A percentile compares a stretch with the other conserved stretches of the same genome.
Conservation (phyloP, 2,888 invertebrate genomes). For the Adela reaumurella region DNA sequence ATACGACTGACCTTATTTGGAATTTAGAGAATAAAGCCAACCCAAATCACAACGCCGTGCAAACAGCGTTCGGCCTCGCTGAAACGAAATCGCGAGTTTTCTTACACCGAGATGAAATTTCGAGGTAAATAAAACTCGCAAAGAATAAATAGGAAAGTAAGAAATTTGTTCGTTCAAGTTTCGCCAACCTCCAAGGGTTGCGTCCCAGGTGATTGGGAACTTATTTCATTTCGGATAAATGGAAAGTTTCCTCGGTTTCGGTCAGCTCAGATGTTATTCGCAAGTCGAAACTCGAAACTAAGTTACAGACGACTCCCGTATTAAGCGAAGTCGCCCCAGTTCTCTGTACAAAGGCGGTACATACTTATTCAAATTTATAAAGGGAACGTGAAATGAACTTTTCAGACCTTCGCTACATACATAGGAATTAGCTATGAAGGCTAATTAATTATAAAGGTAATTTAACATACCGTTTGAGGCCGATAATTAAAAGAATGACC, state of each 20-base stretch:
- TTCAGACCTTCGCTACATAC: no score
- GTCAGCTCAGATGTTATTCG: background rate
- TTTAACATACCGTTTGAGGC: no score
- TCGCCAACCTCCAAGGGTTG: background rate
- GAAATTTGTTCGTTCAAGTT: background rate
- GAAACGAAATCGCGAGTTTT: background rate
- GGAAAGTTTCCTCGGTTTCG: background rate
- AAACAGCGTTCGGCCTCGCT: background rate
- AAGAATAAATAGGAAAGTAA: background rate
- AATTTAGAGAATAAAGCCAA: background rate
- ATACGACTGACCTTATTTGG: no score
- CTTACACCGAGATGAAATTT: background rate
- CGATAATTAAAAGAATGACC: no score
- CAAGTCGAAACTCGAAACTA: background rate
- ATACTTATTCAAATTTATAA: no score
- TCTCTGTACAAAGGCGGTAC: no score
- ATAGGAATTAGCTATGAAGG: no score
- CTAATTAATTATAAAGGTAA: no score
- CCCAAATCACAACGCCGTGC: background rate
- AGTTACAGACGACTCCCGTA: no score
- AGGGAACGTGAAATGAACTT: no score
- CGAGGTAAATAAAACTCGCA: background rate
- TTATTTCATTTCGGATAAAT: background rate
- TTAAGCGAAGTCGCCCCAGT: no score
- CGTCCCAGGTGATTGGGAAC: background rate